Evolutionary conservation across 2,797 vertebrate species (phyloP), one percentile per base, ranked within the genome.

Genomic region (Arremon aurantiirostris): DNA sequence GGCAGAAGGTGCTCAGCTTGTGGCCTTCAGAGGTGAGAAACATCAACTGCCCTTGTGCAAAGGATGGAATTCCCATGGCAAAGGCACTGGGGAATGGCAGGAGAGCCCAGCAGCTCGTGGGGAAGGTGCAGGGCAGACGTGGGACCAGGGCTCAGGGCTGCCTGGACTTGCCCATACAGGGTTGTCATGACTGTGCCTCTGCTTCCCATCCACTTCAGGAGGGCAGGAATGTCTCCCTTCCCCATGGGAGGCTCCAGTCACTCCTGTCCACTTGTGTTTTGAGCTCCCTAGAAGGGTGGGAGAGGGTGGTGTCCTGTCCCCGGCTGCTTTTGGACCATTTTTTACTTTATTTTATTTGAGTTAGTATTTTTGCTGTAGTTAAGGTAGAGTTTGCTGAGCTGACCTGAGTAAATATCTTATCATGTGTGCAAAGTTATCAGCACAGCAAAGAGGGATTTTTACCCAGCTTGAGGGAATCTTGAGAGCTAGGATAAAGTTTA

Each of bases 71-170:
- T 12, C 2, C 57, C 18, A 3, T 0, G 6, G 24, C 12, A 41
- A 69, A 9, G 32, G 47, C 4, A 0, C 8, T 10, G 57, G 14
- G 7, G 55, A 22, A 9, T 4, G 34, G 19, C 50, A 60, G 72
- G 6, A 72, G 50, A 65, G 35, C 15, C 15, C 60, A 55, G 53
- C 22, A 52, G 56, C 24, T 2, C 26, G 7, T 10, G 39, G 42
- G 28, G 50, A 49, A 46, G 0, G 0, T n/a, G 13, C 42, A 37
- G 42, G 17, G 65, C 0, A 2, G 21, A 4, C 1, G 1, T 17
- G 5, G 35, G 23, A 57, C 0, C 0, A 55, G 30, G 34, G 61
- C 53, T 71, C 53, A 4, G 52, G 23, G 60, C 73, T 94, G 93
- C 57, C 80, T 56, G 69, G 57, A 13, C 89, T 8, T 56, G 94